These are phyloP conservation scores for Lucilia cuprina DNA, from an alignment of 1,140 invertebrate genomes.

Conservation along the genomic window DNA sequence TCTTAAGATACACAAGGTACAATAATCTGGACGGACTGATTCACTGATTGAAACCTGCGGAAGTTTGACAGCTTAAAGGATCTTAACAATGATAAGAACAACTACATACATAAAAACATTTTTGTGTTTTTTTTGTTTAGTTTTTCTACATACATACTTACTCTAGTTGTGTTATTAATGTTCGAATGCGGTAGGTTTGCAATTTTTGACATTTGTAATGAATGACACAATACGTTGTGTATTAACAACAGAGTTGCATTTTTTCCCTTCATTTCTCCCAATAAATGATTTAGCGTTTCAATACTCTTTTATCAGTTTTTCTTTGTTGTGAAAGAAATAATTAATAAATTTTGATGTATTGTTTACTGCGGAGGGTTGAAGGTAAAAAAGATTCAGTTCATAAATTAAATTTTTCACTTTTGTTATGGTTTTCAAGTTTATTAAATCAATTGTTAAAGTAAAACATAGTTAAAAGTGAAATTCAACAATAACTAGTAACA, in stretches of 20 bases:
- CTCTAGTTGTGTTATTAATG: conserved; percentile 34
- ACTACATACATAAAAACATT: background rate
- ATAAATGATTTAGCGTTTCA: background rate
- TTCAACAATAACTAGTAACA: no score
- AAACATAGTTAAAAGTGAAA: no score
- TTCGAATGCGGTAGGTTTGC: conserved; percentile 38
- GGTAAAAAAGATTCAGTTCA: background rate
- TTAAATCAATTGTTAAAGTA: background rate
- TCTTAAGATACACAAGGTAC: background rate
- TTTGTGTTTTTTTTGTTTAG: background rate
- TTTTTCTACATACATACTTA: no score
- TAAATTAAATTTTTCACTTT: background rate
- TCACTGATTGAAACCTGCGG: conserved; percentile 39
- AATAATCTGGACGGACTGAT: background rate
- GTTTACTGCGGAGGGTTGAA: background rate
- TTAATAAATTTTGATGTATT: background rate
- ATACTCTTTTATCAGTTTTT: background rate
- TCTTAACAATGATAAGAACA: background rate
- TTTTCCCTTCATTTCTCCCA: background rate
- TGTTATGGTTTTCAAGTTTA: background rate
- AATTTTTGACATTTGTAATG: conserved; percentile 30
- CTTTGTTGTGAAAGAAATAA: background rate
- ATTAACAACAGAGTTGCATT: conserved; percentile 22
- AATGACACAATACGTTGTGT: conserved; percentile 25
- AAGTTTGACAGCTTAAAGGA: conserved; percentile 35